Evolutionary conservation across 1,140 invertebrate genomes (phyloP).

Genomic region (Caenorhabditis inopinata): DNA sequence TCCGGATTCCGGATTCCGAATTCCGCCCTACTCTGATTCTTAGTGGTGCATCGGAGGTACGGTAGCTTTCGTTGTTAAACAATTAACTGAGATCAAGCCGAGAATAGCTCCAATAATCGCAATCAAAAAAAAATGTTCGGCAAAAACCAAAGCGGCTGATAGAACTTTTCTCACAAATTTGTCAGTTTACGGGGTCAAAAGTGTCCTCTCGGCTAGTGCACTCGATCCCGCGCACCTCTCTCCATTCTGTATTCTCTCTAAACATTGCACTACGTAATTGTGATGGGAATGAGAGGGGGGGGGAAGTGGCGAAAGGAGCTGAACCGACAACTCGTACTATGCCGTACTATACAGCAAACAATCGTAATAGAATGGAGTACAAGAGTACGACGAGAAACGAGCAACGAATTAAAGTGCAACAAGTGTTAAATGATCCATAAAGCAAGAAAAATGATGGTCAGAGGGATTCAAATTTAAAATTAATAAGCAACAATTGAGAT

Average conservation of each 20-base stretch:
- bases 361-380: not conserved
- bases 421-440: no score
- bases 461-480: no score
- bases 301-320: not conserved
- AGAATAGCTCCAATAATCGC: not conserved
- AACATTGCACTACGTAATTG: constrained; percentile 32
- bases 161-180: constrained; percentile 10
- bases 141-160: not conserved
- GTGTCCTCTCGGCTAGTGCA: constrained; percentile 25
- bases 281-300: constrained; percentile 28
- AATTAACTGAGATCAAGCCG: no score
- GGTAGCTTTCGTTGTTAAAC: no score
- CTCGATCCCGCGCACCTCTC: constrained; percentile 28
- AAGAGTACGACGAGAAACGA: not conserved
- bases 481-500: no score
- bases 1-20: no score
- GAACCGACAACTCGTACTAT: not conserved
- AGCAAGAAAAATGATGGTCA: no score
- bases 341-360: constrained; percentile 26
- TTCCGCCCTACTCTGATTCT: no score
- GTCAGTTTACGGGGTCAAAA: constrained; percentile 4
- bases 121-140: not conserved
- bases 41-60: no score
- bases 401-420: no score
- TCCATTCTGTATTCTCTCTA: constrained; percentile 2